phyloP scores from a whole-genome alignment of 2,797 vertebrate genomes.

The Carcharodon carcharias region DNA sequence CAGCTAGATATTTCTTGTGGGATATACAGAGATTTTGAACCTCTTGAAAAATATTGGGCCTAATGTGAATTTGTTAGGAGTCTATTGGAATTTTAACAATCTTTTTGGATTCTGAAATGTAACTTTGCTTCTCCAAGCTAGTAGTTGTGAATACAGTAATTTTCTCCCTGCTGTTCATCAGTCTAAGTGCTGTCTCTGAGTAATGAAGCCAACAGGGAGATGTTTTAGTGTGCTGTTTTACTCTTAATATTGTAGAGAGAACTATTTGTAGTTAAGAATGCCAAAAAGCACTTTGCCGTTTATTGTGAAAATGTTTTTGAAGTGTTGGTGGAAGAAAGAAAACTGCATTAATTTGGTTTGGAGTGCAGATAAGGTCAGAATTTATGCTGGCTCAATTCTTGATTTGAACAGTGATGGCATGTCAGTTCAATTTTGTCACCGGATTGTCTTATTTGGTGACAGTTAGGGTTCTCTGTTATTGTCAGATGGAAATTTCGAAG shows the following conservation, averaged over 20 bases:
- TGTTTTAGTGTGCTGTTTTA: not conserved
- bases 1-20: not conserved
- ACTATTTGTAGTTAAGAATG: not conserved
- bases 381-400: not conserved
- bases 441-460: not conserved
- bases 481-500: not conserved
- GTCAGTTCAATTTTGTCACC: not conserved
- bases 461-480: not conserved
- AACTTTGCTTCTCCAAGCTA: not conserved
- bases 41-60: not conserved
- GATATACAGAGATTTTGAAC: not conserved
- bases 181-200: not conserved
- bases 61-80: not conserved
- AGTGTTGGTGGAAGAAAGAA: not conserved
- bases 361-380: not conserved
- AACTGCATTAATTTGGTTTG: not conserved
- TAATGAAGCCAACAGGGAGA: not conserved
- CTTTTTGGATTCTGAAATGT: not conserved
- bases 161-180: slow-evolving; percentile 22
- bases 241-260: not conserved
- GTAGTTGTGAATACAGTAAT: not conserved
- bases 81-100: not conserved
- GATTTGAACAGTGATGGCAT: not conserved
- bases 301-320: not conserved
- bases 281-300: not conserved